Conservation (phyloP, 2,113 vertebrate genomes). For the Halichoerus grypus region DNA sequence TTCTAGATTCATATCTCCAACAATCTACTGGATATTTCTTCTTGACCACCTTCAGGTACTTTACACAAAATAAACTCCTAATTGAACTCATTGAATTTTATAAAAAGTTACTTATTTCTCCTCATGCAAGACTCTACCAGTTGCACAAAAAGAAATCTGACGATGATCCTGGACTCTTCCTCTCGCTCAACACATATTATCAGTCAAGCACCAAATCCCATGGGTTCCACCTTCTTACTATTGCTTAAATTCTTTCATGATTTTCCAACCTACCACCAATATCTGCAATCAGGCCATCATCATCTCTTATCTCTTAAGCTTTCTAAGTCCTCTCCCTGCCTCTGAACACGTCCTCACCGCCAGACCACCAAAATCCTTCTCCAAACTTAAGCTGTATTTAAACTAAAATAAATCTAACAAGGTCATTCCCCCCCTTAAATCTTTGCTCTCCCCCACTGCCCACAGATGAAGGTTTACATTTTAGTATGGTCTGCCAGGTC, state of each 20-base stretch:
- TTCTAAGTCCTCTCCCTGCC: neutral
- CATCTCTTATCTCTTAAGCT: neutral
- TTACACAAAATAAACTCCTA: slow-evolving; percentile 27
- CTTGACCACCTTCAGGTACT: neutral
- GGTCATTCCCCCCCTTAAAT: neutral
- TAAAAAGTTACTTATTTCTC: neutral
- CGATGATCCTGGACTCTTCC: neutral
- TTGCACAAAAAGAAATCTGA: neutral
- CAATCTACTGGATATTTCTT: neutral
- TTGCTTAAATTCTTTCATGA: neutral
- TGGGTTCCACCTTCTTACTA: neutral
- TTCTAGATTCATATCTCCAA: slow-evolving; percentile 11
- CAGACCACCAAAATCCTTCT: neutral
- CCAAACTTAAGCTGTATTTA: neutral
- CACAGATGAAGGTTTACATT: neutral
- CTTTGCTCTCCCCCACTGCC: neutral
- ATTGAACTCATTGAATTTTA: neutral
- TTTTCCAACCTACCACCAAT: neutral
- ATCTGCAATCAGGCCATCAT: neutral
- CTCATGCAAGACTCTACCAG: neutral
- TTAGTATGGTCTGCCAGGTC: neutral
- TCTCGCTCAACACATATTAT: neutral
- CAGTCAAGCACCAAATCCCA: neutral
- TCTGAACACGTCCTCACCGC: neutral
- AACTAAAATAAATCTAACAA: neutral